Conservation (phyloP, 1,140 invertebrate species). For the Cydia fagiglandana region DNA sequence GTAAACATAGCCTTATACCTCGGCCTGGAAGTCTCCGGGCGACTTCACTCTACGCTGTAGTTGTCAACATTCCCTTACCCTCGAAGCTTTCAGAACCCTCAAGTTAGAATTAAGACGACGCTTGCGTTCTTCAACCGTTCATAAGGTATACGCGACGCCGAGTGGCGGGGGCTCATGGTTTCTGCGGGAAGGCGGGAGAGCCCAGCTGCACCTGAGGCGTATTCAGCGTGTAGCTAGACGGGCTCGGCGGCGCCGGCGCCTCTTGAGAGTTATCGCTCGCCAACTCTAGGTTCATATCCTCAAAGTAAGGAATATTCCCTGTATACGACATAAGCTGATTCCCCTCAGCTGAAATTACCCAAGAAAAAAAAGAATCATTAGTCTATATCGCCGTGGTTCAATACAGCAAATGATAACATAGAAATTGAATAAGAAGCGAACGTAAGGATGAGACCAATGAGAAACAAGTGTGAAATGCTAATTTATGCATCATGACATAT, state of each 20-base stretch:
- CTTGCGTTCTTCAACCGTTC: conserved; percentile 11
- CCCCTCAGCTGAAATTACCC: conserved; percentile 74
- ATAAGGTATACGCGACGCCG: not conserved
- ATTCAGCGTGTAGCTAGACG: conserved; percentile 63
- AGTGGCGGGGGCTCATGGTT: conserved; percentile 48
- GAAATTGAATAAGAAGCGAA: not conserved
- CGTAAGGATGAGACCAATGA: conserved; percentile 4
- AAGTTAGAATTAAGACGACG: not conserved
- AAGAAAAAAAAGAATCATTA: conserved; percentile 51
- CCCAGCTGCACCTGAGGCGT: conserved; percentile 65
- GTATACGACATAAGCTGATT: conserved; percentile 79
- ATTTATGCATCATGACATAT: not conserved
- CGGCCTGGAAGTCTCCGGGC: not conserved
- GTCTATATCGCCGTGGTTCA: not conserved
- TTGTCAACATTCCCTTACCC: not conserved
- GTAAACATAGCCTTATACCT: not conserved
- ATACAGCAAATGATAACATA: not conserved
- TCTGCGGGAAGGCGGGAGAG: conserved; percentile 55
- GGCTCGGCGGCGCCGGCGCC: conserved; percentile 45
- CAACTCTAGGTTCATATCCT: conserved; percentile 69
- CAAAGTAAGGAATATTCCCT: conserved; percentile 77
- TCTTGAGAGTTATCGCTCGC: conserved; percentile 65
- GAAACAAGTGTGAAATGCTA: not conserved
- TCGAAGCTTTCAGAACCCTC: not conserved
- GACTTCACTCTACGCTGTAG: not conserved